These are phyloP conservation scores for Vulpes lagopus DNA, from an alignment of 2,113 vertebrate species.

Conservation along the genomic window DNA sequence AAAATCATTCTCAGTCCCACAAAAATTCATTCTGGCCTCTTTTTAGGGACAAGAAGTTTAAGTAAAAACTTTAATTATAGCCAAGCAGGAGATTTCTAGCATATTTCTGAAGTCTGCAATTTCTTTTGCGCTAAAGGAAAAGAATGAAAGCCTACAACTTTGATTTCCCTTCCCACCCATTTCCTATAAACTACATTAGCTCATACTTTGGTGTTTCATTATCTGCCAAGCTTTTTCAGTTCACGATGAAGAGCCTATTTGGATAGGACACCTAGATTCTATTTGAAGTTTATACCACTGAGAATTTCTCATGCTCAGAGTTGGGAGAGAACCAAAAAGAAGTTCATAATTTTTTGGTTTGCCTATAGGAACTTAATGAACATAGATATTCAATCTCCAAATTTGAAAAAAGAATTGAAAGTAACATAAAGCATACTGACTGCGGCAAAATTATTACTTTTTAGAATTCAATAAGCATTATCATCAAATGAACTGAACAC, in stretches of 20 bases:
- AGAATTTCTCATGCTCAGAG: slow-evolving; percentile 56
- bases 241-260: slow-evolving; percentile 49
- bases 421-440: background rate
- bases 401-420: slow-evolving; percentile 19
- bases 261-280: slow-evolving; percentile 3
- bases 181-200: slow-evolving; percentile 52
- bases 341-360: slow-evolving; percentile 35
- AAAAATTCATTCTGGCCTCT: slow-evolving; percentile 39
- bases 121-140: slow-evolving; percentile 55
- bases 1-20: background rate
- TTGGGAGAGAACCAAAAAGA: slow-evolving; percentile 27
- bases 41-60: slow-evolving; percentile 29
- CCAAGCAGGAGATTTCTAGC: background rate
- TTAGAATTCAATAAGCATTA: slow-evolving; percentile 24
- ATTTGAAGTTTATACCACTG: slow-evolving; percentile 40
- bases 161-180: slow-evolving; percentile 44
- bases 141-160: slow-evolving; percentile 21
- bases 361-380: slow-evolving; percentile 52
- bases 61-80: slow-evolving; percentile 44
- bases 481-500: slow-evolving; percentile 26
- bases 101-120: slow-evolving; percentile 20
- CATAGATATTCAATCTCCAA: slow-evolving; percentile 2
- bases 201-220: slow-evolving; percentile 47
- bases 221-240: slow-evolving; percentile 35
- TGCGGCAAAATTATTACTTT: slow-evolving; percentile 30